Evolutionary conservation across 2,797 vertebrate species (phyloP).

Genomic region (Muscicapa comitata): DNA sequence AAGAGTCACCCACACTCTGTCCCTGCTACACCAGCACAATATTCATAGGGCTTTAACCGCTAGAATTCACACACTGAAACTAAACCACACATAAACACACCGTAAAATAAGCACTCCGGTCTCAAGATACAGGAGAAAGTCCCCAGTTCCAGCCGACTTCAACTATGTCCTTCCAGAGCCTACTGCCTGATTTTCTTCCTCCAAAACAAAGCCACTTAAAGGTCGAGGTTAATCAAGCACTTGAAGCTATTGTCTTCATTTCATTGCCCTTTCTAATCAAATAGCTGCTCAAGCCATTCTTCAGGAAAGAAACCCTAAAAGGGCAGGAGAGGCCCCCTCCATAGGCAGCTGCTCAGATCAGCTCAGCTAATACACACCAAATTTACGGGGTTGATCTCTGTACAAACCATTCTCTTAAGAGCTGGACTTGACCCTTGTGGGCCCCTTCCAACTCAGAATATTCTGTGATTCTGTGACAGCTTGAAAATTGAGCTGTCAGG

Average conservation of each 20-base stretch:
- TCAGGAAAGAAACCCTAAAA: not conserved
- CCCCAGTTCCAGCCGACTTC: not conserved
- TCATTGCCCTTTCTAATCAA: not conserved
- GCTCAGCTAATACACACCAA: not conserved
- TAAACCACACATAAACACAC: accelerated
- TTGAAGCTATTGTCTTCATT: not conserved
- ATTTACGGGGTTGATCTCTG: not conserved
- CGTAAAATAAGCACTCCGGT: not conserved
- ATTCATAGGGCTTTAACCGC: not conserved
- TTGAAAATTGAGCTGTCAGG: not conserved
- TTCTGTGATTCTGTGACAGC: not conserved
- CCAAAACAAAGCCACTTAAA: not conserved
- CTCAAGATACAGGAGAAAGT: not conserved
- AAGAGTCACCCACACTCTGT: not conserved
- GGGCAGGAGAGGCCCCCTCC: not conserved
- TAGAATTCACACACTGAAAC: not conserved
- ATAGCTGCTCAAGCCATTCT: not conserved
- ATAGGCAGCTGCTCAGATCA: not conserved
- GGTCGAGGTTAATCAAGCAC: not conserved
- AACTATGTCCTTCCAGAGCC: not conserved
- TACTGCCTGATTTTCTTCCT: not conserved
- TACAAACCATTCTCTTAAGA: not conserved
- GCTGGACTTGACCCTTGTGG: accelerated
- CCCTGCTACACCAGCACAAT: not conserved
- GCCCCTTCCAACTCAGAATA: not conserved